phyloP scores from a whole-genome alignment of 2,888 invertebrate species.

The Esperia sulphurella region DNA sequence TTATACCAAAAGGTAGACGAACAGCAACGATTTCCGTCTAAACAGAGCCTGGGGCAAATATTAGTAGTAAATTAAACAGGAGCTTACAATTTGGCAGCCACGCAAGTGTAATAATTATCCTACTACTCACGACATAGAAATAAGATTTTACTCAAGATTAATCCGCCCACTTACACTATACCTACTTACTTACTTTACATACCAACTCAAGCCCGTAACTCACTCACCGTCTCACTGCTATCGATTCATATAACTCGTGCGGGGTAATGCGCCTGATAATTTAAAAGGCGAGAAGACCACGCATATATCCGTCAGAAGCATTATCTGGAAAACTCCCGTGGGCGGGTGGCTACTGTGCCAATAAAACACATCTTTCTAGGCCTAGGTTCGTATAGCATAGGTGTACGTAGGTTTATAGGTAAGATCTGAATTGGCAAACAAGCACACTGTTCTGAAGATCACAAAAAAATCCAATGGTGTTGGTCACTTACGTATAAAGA shows the following conservation, averaged over 20 bases:
- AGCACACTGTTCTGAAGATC: too few relatives aligned
- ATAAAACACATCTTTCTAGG: background rate
- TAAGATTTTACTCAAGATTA: constrained; percentile 11
- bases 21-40: too few relatives aligned
- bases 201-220: background rate
- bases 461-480: too few relatives aligned
- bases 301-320: constrained; percentile 12
- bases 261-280: constrained; percentile 10
- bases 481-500: too few relatives aligned
- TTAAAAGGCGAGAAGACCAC: constrained; percentile 8
- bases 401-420: too few relatives aligned
- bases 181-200: background rate
- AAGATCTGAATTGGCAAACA: too few relatives aligned
- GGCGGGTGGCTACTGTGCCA: background rate
- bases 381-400: background rate
- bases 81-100: background rate
- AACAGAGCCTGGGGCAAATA: too few relatives aligned
- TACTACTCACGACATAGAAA: background rate
- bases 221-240: constrained; percentile 2
- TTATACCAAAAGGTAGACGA: too few relatives aligned
- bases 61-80: too few relatives aligned
- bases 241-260: constrained; percentile 9
- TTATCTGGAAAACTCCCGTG: constrained; percentile 11
- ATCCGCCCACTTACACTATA: constrained; percentile 3
- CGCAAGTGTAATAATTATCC: constrained; percentile 3